Percentiles rank a stretch among this genome's conserved stretches.
Evolutionary conservation across 2,888 invertebrate species (phyloP).

Genomic region (Andrena marginata): DNA sequence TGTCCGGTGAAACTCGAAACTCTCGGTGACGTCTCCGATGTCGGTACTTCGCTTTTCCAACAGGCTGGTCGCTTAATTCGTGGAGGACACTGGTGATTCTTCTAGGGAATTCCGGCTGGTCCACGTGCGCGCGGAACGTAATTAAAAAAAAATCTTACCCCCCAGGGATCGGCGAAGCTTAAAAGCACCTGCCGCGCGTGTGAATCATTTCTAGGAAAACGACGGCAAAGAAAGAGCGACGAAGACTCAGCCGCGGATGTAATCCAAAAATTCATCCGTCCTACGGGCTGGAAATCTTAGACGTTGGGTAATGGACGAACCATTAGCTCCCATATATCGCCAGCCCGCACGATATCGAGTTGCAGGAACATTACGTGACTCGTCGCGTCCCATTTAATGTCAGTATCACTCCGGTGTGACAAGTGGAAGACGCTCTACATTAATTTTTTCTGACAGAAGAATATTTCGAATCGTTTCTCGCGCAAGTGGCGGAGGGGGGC

Average conservation of each 20-base stretch:
- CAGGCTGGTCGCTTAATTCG: conserved; percentile 20
- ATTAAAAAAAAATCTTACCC: neutral
- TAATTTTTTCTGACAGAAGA: conserved; percentile 38
- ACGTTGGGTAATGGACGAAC: conserved; percentile 69
- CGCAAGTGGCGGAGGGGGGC: neutral
- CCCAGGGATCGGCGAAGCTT: neutral
- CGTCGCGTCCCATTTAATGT: conserved; percentile 68
- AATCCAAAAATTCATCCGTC: conserved; percentile 67
- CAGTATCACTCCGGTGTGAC: conserved; percentile 55
- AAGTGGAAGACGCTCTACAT: conserved; percentile 46
- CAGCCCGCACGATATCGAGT: conserved; percentile 69
- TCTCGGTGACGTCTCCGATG: conserved; percentile 57
- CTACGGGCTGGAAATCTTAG: conserved; percentile 63
- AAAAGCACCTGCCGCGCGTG: neutral
- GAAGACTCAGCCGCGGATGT: conserved; percentile 15
- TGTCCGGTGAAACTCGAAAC: conserved; percentile 60
- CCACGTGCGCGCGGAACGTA: neutral
- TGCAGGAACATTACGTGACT: conserved; percentile 69
- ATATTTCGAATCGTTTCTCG: conserved; percentile 37
- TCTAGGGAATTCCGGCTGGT: neutral
- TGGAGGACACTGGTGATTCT: neutral
- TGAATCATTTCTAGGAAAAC: conserved; percentile 11
- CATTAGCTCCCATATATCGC: conserved; percentile 71
- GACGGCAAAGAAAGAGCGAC: neutral
- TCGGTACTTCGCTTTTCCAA: conserved; percentile 55